A percentile compares a stretch with the other conserved stretches of the same genome.
These are phyloP conservation scores for Grallaria varia DNA, from an alignment of 2,113 vertebrate species.

Conservation along the genomic window DNA sequence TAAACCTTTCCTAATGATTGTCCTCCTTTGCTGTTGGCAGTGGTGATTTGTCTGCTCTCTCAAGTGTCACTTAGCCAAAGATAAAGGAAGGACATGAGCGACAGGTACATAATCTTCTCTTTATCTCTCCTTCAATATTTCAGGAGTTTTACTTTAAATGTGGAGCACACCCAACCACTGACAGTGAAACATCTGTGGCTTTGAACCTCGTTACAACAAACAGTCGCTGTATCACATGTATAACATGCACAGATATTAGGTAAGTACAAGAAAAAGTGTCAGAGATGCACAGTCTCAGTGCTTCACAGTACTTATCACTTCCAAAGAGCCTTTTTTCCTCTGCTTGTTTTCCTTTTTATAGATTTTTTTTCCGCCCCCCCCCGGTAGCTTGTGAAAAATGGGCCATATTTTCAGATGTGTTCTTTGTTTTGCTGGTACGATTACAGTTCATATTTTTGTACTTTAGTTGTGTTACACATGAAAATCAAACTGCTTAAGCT, in stretches of 20 bases:
- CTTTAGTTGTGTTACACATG: neutral
- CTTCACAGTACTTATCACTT: neutral
- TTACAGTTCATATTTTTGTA: neutral
- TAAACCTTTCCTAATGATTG: neutral
- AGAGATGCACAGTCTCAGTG: neutral
- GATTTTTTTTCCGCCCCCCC: neutral
- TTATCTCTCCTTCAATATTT: slow-evolving; percentile 65
- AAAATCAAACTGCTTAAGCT: neutral
- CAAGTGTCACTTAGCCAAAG: slow-evolving; percentile 8
- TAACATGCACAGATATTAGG: slow-evolving; percentile 82
- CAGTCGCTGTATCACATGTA: slow-evolving; percentile 77
- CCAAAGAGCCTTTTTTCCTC: neutral
- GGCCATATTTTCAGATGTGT: neutral
- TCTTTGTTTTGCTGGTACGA: neutral
- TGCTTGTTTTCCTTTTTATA: neutral
- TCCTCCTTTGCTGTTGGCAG: neutral
- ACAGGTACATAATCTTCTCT: slow-evolving; percentile 23
- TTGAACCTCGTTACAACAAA: slow-evolving; percentile 83
- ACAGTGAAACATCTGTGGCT: slow-evolving; percentile 82
- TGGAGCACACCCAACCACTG: slow-evolving; percentile 81
- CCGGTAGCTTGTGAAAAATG: neutral
- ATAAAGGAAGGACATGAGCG: neutral
- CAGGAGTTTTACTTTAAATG: slow-evolving; percentile 91
- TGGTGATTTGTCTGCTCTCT: slow-evolving; percentile 32
- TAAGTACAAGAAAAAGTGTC: slow-evolving; percentile 56